Percentiles rank a stretch among this genome's conserved stretches.
Evolutionary conservation across 1,140 invertebrate species (phyloP).

Genomic region (Cyrtorhinus lividipennis): DNA sequence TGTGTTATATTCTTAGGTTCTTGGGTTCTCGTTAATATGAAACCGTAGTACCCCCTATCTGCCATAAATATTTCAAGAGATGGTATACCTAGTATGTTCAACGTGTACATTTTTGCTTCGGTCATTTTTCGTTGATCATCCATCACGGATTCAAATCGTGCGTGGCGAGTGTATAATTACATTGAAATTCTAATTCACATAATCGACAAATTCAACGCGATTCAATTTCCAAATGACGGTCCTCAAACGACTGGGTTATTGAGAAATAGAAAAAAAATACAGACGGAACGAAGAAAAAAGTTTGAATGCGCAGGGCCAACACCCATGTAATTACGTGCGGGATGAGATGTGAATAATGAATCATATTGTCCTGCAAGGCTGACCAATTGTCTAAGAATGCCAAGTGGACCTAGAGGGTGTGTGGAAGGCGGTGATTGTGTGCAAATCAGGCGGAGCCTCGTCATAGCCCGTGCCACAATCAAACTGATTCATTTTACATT

Average conservation of each 20-base stretch:
- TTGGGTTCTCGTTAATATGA: too few species aligned
- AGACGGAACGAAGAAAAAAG: too few species aligned
- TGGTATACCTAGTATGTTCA: too few species aligned
- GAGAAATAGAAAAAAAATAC: background rate
- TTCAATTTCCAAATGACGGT: background rate
- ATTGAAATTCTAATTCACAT: background rate
- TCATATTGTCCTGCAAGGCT: slow-evolving; percentile 9
- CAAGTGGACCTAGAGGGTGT: slow-evolving; percentile 4
- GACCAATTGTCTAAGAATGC: slow-evolving; percentile 9
- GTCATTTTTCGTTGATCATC: too few species aligned
- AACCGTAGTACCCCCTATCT: too few species aligned
- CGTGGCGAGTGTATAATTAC: background rate
- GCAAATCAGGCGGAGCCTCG: slow-evolving; percentile 1
- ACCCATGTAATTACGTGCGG: background rate
- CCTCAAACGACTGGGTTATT: background rate
- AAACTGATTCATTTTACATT: slow-evolving; percentile 10
- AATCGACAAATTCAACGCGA: background rate
- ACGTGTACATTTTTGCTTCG: too few species aligned
- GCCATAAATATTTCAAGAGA: too few species aligned
- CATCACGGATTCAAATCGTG: background rate
- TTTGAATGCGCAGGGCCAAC: too few species aligned
- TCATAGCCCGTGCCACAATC: slow-evolving; percentile 4
- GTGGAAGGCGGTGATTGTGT: slow-evolving; percentile 1
- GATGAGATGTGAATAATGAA: background rate
- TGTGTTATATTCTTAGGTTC: too few species aligned